Base-by-base conservation (phyloP, 2,113 vertebrate genomes). In the Myotis brandtii region DNA sequence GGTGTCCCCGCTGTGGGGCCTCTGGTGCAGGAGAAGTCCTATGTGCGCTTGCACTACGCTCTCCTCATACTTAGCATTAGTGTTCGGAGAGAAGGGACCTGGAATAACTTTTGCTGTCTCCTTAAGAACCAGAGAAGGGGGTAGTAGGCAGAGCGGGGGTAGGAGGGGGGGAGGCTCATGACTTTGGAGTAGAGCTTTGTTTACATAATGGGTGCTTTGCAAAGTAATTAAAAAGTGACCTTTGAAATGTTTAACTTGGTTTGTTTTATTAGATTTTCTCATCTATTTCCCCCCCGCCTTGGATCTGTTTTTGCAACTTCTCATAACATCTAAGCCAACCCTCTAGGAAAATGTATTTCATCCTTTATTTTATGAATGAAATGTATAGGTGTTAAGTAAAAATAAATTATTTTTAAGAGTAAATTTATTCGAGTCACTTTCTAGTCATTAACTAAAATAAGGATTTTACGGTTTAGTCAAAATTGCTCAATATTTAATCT, bases 231-330 rank as follows among this genome's bases (percentile, higher is more conserved):
- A 77, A 81, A 95, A 95, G 37, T 62, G 46, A 89, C 56, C 94
- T 97, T 95, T 70, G 81, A 94, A 85, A 86, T 85, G 80, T 59
- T 96, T 67, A 89, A 72, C 66, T 21, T 76, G 14, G 7, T 67
- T 91, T 93, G 77, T 93, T 97, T 95, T 95, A 46, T 85, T 95
- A 88, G 92, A 72, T 80, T 93, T 96, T 89, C 79, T 94, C 93
- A 89, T 94, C 75, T 93, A 75, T 93, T 94, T 73, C 84, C 85
- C 85, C 43, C 7, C 4, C 37, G 37, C 48, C 75, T 59, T 18
- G 14, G 43, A 23, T 48, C 6, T 66, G 37, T 54, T 86, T 97
- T 96, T 93, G 21, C 46, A 83, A 56, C n/a, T 91, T 86, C 7
- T 83, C 50, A 81, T 52, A 84, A 4, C 0, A 77, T 79, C 9